These are phyloP conservation scores for Flexamia atlantica DNA, from an alignment of 2,888 invertebrate genomes.

Conservation along the genomic window DNA sequence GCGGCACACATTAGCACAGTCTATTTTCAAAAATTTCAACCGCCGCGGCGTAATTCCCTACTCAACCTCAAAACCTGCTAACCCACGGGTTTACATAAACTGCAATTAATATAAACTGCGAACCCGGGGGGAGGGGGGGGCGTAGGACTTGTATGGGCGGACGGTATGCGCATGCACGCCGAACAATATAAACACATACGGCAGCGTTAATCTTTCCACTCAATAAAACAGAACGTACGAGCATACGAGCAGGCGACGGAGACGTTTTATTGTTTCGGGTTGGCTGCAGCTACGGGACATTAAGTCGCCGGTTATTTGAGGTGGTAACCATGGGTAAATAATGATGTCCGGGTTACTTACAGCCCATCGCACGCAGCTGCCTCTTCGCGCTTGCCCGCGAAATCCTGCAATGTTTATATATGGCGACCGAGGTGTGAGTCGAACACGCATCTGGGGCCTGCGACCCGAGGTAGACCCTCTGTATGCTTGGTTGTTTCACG, in stretches of 20 bases:
- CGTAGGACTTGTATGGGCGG: conserved; percentile 25
- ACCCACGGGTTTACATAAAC: not conserved
- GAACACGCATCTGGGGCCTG: not conserved
- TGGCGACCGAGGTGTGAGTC: conserved; percentile 2
- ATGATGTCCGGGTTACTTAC: conserved; percentile 38
- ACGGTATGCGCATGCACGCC: conserved; percentile 14
- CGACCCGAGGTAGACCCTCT: too few relatives aligned
- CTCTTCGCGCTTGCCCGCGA: conserved; percentile 41
- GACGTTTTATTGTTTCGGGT: conserved; percentile 40
- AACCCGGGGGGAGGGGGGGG: not conserved
- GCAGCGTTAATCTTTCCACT: conserved; percentile 34
- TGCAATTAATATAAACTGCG: conserved; percentile 1
- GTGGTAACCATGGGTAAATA: too few relatives aligned
- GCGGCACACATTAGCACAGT: too few relatives aligned
- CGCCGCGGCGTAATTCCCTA: not conserved
- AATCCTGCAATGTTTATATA: not conserved
- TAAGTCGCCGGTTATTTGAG: conserved; percentile 43
- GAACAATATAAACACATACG: conserved; percentile 46
- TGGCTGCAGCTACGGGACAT: conserved; percentile 45
- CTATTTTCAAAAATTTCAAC: not conserved
- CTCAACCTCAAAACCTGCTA: too few relatives aligned
- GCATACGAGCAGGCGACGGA: conserved; percentile 44
- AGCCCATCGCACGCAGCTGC: conserved; percentile 25
- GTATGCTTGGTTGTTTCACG: too few relatives aligned
- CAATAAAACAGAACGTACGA: conserved; percentile 47